Evolutionary conservation across 2,888 invertebrate genomes (phyloP).

Genomic region (Anarsia innoxiella): DNA sequence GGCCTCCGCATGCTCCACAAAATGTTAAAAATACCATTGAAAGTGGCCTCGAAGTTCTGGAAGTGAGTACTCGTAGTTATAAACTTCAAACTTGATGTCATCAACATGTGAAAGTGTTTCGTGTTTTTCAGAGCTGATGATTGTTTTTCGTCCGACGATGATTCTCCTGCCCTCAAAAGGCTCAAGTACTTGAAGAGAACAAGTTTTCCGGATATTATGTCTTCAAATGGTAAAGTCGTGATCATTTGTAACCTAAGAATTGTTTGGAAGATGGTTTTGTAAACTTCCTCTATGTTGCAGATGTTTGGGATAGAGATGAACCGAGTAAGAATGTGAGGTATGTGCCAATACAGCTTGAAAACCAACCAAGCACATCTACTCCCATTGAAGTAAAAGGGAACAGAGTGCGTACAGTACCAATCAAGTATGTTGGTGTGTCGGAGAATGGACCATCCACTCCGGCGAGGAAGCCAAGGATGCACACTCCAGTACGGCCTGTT

Average conservation of each 20-base stretch:
- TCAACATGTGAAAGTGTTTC: constrained; percentile 8
- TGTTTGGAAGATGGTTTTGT: neutral
- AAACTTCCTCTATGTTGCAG: constrained; percentile 24
- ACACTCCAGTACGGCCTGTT: constrained; percentile 43
- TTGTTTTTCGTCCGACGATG: constrained; percentile 57
- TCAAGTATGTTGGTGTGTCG: constrained; percentile 38
- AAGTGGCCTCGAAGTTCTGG: constrained; percentile 58
- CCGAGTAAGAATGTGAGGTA: constrained; percentile 46
- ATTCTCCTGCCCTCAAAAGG: constrained; percentile 52
- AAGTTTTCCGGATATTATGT: constrained; percentile 50
- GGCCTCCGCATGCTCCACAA: constrained; percentile 20
- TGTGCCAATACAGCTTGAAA: constrained; percentile 58
- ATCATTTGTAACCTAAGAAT: neutral
- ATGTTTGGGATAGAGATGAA: constrained; percentile 37
- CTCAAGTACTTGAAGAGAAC: constrained; percentile 49
- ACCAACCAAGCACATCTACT: constrained; percentile 62
- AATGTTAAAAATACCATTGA: constrained; percentile 55
- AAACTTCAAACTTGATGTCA: constrained; percentile 3
- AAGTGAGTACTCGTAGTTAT: constrained; percentile 35
- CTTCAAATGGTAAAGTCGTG: constrained; percentile 40
- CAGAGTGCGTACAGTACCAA: constrained; percentile 36
- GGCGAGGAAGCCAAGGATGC: constrained; percentile 41
- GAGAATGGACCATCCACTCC: constrained; percentile 43
- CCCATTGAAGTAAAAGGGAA: constrained; percentile 41
- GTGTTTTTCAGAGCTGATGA: constrained; percentile 54